Evolutionary conservation across 1,140 invertebrate species (phyloP).

Genomic region (Ptiloglossa arizonensis): DNA sequence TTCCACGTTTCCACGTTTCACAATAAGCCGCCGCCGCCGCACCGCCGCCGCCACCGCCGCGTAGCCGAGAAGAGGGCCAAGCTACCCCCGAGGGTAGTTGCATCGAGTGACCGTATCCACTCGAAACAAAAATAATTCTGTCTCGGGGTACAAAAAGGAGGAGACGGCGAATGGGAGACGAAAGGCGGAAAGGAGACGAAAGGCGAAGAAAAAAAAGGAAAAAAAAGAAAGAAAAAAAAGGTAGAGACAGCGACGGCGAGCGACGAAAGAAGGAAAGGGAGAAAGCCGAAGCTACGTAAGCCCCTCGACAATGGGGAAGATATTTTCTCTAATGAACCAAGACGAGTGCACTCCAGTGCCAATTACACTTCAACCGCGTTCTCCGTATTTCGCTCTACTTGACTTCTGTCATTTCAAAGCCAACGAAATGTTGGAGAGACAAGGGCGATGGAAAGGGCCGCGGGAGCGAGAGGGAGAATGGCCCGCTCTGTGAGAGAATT

Average conservation of each 20-base stretch:
- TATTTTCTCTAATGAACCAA: slow-evolving; percentile 83
- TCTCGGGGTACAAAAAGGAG: slow-evolving; percentile 63
- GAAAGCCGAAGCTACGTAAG: slow-evolving; percentile 67
- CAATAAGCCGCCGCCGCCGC: slow-evolving; percentile 75
- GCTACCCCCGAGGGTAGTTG: slow-evolving; percentile 53
- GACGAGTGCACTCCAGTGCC: slow-evolving; percentile 81
- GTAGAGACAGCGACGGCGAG: slow-evolving; percentile 21
- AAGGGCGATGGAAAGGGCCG: slow-evolving; percentile 30
- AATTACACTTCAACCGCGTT: slow-evolving; percentile 81
- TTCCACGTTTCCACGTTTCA: slow-evolving; percentile 74
- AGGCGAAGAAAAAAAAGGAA: slow-evolving; percentile 13
- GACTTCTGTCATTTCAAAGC: slow-evolving; percentile 79
- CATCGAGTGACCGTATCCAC: slow-evolving; percentile 80
- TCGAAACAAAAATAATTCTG: slow-evolving; percentile 81
- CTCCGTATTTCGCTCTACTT: slow-evolving; percentile 75
- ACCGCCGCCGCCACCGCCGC: too few relatives aligned
- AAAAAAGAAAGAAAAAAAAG: slow-evolving; percentile 24
- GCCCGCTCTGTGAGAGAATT: too few relatives aligned
- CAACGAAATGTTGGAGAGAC: slow-evolving; percentile 69
- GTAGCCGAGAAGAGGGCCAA: slow-evolving; percentile 18
- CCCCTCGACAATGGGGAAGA: slow-evolving; percentile 80
- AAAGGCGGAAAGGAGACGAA: slow-evolving; percentile 1
- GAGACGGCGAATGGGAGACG: slow-evolving; percentile 15
- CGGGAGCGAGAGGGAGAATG: slow-evolving; percentile 7
- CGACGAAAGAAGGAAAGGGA: slow-evolving; percentile 18